phyloP scores from a whole-genome alignment of 2,888 invertebrate genomes.

The Plemyria rubiginata region DNA sequence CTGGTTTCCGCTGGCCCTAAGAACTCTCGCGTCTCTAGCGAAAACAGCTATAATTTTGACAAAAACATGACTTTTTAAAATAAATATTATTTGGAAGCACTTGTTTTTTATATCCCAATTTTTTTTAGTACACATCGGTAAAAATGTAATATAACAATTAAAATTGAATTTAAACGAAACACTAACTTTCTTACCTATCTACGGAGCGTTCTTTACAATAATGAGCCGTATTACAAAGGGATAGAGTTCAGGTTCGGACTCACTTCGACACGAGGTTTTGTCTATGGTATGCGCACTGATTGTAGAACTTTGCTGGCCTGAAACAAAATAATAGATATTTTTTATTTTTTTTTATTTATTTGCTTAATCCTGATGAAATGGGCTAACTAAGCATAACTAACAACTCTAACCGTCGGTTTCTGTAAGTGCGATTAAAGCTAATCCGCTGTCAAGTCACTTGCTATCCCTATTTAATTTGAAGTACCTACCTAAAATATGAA shows the following conservation, averaged over 20 bases:
- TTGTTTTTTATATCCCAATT: background rate
- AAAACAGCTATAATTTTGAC: too few species aligned
- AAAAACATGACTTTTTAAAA: background rate
- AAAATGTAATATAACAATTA: slow-evolving; percentile 6
- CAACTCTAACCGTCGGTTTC: too few species aligned
- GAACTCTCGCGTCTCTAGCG: too few species aligned
- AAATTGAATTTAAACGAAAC: slow-evolving; percentile 6
- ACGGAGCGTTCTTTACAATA: slow-evolving; percentile 17
- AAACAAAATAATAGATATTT: slow-evolving; percentile 52
- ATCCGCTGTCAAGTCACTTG: too few species aligned
- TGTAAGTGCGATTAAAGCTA: too few species aligned
- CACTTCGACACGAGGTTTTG: slow-evolving; percentile 26
- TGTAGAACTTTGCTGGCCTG: slow-evolving; percentile 92
- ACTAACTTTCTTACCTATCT: slow-evolving; percentile 21
- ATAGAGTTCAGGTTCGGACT: slow-evolving; percentile 25
- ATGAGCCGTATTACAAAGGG: slow-evolving; percentile 30
- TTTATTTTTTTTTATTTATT: too few species aligned
- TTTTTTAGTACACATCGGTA: background rate
- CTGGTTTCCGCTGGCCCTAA: too few species aligned
- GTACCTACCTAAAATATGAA: too few species aligned
- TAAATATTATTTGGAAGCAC: background rate
- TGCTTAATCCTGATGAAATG: too few species aligned
- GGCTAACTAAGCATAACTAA: too few species aligned
- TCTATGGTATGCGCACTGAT: slow-evolving; percentile 90
- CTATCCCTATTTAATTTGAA: too few species aligned